Base-by-base conservation (phyloP, 92 coral and sea anemone species). In the Epizoanthus illoricatus region DNA sequence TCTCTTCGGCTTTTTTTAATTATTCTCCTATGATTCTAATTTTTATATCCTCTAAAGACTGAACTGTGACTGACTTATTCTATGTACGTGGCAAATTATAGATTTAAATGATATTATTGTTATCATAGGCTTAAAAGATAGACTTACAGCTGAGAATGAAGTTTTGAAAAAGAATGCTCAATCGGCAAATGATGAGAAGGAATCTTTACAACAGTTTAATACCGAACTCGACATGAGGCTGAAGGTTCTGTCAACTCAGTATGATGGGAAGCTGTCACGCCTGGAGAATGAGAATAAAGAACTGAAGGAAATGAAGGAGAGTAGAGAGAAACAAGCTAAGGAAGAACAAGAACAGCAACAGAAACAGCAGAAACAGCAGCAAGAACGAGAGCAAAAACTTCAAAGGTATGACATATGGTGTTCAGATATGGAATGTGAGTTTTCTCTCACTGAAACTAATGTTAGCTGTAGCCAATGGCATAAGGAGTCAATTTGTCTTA, bases 261-360 rank as follows among this genome's bases (percentile, higher is more conserved):
- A 78, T 79, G 98, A 95, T 61, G 92, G 94, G 16, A 91, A 89
- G 64, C 80, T 91, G 58, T 73, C 92, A 24, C 90, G 91, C 70
- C 84, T 91, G 64, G 98, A 95, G 82, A 95, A 95, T 85, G 98
- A 95, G 47, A 47, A 91, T n/a, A 89, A 85, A 43, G 98, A 91
- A 9, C 65, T 84, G 18, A 89, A 90, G 43, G 91, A 90, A 17
- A 67, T 73, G 10, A 89, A 84, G 73, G 92, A 83, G 2, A 64
- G 49, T 36, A 54, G 66, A 21, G 92, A 87, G 64, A 87, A 88
- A 55, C 78, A 66, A 9, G 87, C 75, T 20, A 92, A 91, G 39
- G 91, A 91, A 52, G 79, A 75, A 64, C 83, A 81, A 75, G 86
- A 86, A 72, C 64, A 86, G 72, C 70, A 52, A 24, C 59, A 66